Percentiles rank a stretch among this genome's conserved stretches.
Evolutionary conservation across 2,113 vertebrate genomes (phyloP).

Genomic region (Athene cunicularia): DNA sequence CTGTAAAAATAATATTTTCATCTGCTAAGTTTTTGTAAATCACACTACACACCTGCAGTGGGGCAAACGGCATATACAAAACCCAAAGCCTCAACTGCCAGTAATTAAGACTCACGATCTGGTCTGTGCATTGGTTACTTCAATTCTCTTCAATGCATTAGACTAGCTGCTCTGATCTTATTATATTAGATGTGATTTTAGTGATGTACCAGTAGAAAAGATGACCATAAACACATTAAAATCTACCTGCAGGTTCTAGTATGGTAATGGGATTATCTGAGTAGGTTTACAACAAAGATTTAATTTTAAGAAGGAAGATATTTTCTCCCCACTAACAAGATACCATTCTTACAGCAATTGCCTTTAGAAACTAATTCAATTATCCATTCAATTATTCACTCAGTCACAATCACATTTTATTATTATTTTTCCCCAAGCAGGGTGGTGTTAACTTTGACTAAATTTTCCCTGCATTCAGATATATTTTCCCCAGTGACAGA

Average conservation of each 20-base stretch:
- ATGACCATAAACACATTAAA: not conserved
- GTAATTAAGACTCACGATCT: not conserved
- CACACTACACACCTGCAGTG: not conserved
- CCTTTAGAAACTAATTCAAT: not conserved
- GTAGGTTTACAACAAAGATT: not conserved
- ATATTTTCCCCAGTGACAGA: not conserved
- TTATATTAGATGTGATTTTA: not conserved
- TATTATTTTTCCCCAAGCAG: not conserved
- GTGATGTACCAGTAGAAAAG: not conserved
- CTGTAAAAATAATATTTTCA: not conserved
- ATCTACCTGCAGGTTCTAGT: not conserved
- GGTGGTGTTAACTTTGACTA: not conserved
- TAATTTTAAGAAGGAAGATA: not conserved
- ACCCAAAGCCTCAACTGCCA: rapidly evolving
- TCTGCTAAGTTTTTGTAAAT: not conserved
- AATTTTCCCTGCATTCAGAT: not conserved
- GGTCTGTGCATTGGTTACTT: not conserved
- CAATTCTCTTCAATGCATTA: not conserved
- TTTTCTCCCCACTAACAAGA: not conserved
- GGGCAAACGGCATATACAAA: not conserved
- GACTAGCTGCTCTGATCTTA: not conserved
- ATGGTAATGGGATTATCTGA: not conserved
- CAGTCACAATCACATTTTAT: not conserved
- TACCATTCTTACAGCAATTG: not conserved
- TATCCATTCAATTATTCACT: not conserved